Evolutionary conservation across 2,113 vertebrate species (phyloP), one percentile per base, ranked within the genome.

Genomic region (Salvelinus sp.): DNA sequence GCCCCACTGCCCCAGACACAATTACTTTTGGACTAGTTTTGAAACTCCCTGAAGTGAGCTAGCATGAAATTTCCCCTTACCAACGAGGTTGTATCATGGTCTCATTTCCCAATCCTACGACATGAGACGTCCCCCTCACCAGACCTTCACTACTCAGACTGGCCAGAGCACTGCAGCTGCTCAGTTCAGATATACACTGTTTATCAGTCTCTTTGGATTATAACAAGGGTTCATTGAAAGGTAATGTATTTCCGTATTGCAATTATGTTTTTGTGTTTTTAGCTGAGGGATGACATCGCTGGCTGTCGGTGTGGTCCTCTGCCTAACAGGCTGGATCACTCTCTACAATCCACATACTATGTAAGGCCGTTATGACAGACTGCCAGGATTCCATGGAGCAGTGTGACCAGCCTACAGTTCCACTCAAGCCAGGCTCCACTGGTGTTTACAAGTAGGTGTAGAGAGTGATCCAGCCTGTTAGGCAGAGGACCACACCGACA

Each of bases 321-420:
- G 94, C 89, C 91, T 97, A 73, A 91, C 90, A 63, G 94, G 88
- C 76, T 99, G 97, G 97, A 88, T 93, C 6, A 91, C 90, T 20
- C 93, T 98, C 80, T 99, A 99, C 84, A 30, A 30, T 91, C 4
- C n/a, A n/a, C n/a, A n/a, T n/a, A n/a, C n/a, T n/a, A n/a, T n/a
- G n/a, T n/a, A n/a, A n/a, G n/a, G n/a, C n/a, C n/a, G n/a, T n/a
- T n/a, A n/a, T n/a, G n/a, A n/a, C n/a, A n/a, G n/a, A n/a, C n/a
- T n/a, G n/a, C n/a, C n/a, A n/a, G n/a, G n/a, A n/a, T n/a, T n/a
- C n/a, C n/a, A n/a, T n/a, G n/a, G n/a, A n/a, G n/a, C n/a, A n/a
- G n/a, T n/a, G n/a, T n/a, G n/a, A n/a, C n/a, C n/a, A n/a, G n/a
- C n/a, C n/a, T n/a, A n/a, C n/a, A n/a, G n/a, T n/a, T n/a, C n/a